These are phyloP conservation scores for Eurois occulta DNA, from an alignment of 2,888 invertebrate genomes.

Conservation along the genomic window DNA sequence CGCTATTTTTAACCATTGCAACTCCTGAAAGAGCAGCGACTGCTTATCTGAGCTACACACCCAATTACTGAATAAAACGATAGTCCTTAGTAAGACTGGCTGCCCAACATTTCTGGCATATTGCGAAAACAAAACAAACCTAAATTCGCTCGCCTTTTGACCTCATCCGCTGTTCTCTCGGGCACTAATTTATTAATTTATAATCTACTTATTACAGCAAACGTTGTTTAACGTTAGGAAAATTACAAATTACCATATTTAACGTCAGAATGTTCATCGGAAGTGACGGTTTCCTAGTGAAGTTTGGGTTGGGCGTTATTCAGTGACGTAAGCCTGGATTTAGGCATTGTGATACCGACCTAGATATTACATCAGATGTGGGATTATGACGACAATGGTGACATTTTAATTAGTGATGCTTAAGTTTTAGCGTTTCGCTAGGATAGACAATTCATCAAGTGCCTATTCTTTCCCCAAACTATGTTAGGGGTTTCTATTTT, in stretches of 20 bases:
- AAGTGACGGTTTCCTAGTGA: conserved; percentile 13
- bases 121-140: neutral
- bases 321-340: conserved; percentile 35
- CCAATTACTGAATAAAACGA: neutral
- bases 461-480: neutral
- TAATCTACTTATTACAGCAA: conserved; percentile 34
- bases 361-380: conserved; percentile 25
- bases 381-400: conserved; percentile 8
- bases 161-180: neutral
- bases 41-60: neutral
- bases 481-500: neutral
- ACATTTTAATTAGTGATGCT: neutral
- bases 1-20: neutral
- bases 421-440: neutral
- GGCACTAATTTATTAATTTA: conserved; percentile 33
- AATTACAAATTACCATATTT: conserved; percentile 39
- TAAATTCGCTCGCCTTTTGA: neutral
- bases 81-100: neutral
- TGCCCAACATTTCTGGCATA: neutral
- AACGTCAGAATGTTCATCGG: conserved; percentile 1
- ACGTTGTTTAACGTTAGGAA: neutral
- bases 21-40: neutral
- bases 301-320: neutral
- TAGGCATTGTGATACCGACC: neutral
- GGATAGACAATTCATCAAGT: neutral